These are phyloP conservation scores for Stenichneumon culpator DNA, from an alignment of 2,888 invertebrate species.

Conservation along the genomic window DNA sequence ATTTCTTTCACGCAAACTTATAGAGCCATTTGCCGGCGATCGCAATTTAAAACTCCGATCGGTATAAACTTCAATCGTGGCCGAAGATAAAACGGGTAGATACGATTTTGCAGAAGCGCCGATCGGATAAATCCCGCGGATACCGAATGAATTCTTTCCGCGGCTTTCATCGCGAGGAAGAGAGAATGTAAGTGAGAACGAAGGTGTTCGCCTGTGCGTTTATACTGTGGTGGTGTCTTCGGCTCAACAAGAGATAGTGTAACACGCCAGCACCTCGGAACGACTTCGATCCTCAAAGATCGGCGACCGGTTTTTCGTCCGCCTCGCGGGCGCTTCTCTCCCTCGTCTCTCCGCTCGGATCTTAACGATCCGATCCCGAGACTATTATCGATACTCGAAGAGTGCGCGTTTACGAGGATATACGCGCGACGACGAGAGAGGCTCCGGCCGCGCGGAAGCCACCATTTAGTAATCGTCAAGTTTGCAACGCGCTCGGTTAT, in stretches of 20 bases:
- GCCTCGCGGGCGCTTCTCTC: constrained; percentile 11
- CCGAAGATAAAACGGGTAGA: background rate
- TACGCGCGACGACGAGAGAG: constrained; percentile 38
- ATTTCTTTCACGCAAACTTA: constrained; percentile 29
- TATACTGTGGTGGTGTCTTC: constrained; percentile 1
- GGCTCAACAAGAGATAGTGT: constrained; percentile 36
- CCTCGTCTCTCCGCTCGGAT: constrained; percentile 34
- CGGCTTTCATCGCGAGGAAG: constrained; percentile 20
- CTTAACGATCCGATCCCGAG: constrained; percentile 70
- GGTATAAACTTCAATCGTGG: constrained; percentile 31
- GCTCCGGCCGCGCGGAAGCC: background rate
- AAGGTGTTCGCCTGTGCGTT: background rate
- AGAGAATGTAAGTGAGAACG: constrained; percentile 32
- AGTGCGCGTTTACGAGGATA: constrained; percentile 66
- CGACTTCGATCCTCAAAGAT: constrained; percentile 59
- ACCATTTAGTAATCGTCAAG: constrained; percentile 28
- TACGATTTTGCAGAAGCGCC: constrained; percentile 26
- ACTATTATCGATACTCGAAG: constrained; percentile 71
- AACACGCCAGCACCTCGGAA: constrained; percentile 39
- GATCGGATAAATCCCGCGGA: constrained; percentile 45
- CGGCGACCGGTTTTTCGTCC: constrained; percentile 69
- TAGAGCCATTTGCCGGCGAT: constrained; percentile 42
- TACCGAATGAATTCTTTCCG: constrained; percentile 37
- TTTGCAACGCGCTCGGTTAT: background rate
- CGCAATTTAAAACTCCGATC: constrained; percentile 11